Conservation (phyloP, 1,140 invertebrate genomes). For the Papilio machaon region DNA sequence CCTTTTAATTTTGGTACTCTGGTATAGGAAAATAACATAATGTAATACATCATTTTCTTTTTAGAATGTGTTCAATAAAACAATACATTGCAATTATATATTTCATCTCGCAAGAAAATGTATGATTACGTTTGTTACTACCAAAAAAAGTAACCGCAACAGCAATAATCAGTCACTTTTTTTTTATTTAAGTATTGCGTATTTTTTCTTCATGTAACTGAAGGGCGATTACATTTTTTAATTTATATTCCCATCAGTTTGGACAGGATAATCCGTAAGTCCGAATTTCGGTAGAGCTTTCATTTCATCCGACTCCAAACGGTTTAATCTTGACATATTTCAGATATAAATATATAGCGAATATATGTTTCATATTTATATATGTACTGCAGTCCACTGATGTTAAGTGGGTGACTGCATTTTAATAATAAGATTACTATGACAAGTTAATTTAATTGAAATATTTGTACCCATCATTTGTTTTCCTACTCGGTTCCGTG, state of each 20-base stretch:
- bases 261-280: conserved; percentile 70
- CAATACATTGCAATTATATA: too few species aligned
- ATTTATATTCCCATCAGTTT: conserved; percentile 65
- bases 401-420: neutral
- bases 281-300: conserved; percentile 34
- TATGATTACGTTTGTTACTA: neutral
- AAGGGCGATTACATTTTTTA: conserved; percentile 44
- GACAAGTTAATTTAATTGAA: too few species aligned
- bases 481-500: too few species aligned
- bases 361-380: neutral
- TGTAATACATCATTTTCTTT: neutral
- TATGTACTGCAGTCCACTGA: neutral
- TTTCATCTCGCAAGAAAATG: neutral
- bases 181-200: conserved; percentile 32
- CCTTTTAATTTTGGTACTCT: neutral
- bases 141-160: neutral
- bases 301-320: conserved; percentile 18
- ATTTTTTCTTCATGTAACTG: conserved; percentile 38
- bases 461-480: too few species aligned
- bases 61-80: too few species aligned
- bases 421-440: too few species aligned
- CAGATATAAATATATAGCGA: neutral
- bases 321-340: conserved; percentile 20
- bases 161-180: neutral
- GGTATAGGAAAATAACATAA: neutral